These are phyloP conservation scores for Spisula subtruncata DNA, from an alignment of 2,888 invertebrate genomes.

Conservation along the genomic window DNA sequence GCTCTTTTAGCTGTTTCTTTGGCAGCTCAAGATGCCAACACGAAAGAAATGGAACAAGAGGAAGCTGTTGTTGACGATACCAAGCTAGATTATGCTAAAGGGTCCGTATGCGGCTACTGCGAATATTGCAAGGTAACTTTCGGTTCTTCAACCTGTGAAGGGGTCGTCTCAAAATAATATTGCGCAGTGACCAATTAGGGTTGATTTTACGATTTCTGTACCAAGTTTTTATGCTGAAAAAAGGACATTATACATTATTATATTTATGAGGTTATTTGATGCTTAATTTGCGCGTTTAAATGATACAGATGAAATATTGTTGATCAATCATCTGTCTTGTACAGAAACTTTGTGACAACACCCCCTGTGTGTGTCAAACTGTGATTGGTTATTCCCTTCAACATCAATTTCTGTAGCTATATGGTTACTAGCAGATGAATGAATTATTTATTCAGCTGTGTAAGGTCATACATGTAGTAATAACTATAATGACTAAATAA, in stretches of 20 bases:
- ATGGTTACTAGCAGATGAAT: not conserved
- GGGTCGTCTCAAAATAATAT: conserved; percentile 6
- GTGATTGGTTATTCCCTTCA: conserved; percentile 46
- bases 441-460: not conserved
- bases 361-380: conserved; percentile 52
- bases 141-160: not conserved
- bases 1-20: conserved; percentile 24
- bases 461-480: not conserved
- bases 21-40: conserved; percentile 32
- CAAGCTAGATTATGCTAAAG: conserved; percentile 85
- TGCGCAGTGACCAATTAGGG: not conserved
- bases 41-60: conserved; percentile 53
- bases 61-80: conserved; percentile 73
- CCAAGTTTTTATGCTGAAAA: not conserved
- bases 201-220: not conserved
- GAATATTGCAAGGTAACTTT: conserved; percentile 85
- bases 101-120: conserved; percentile 86
- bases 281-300: not conserved
- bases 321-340: not conserved
- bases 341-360: not conserved
- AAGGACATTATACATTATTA: not conserved
- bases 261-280: not conserved
- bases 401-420: not conserved
- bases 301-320: not conserved
- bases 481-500: too few relatives aligned